phyloP scores from a whole-genome alignment of 2,888 invertebrate species.

The Caenorhabditis zanzibari region DNA sequence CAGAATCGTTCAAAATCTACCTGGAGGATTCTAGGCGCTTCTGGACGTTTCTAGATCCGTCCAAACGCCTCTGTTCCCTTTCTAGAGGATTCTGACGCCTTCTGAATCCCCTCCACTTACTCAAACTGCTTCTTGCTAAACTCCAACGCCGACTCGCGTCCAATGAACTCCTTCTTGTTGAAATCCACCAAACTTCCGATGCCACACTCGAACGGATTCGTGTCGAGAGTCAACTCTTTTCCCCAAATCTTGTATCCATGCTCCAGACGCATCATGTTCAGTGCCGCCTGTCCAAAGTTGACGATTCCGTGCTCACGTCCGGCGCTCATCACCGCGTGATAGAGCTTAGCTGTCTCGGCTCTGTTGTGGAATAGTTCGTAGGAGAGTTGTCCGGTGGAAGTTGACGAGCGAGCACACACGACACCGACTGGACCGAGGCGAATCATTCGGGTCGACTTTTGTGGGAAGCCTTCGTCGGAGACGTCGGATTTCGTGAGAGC shows the following conservation, averaged over 20 bases:
- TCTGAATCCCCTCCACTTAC: constrained; percentile 30
- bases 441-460: constrained; percentile 82
- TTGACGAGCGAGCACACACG: constrained; percentile 75
- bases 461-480: constrained; percentile 83
- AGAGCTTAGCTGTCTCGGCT: constrained; percentile 83
- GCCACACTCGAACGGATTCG: constrained; percentile 85
- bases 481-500: constrained; percentile 83
- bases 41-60: too few relatives aligned
- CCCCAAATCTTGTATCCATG: constrained; percentile 83
- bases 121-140: constrained; percentile 82
- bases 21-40: too few relatives aligned
- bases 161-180: constrained; percentile 77
- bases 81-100: too few relatives aligned
- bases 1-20: too few relatives aligned
- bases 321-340: constrained; percentile 83
- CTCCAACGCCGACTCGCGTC: constrained; percentile 80
- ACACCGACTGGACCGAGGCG: constrained; percentile 80
- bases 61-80: too few relatives aligned
- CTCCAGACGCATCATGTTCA: constrained; percentile 85
- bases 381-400: constrained; percentile 84
- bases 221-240: constrained; percentile 84
- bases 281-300: constrained; percentile 84
- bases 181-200: constrained; percentile 78
- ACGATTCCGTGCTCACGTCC: constrained; percentile 83
- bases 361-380: constrained; percentile 85